Evolutionary conservation across 2,797 vertebrate genomes (phyloP).

Genomic region (Sciurus carolinensis): DNA sequence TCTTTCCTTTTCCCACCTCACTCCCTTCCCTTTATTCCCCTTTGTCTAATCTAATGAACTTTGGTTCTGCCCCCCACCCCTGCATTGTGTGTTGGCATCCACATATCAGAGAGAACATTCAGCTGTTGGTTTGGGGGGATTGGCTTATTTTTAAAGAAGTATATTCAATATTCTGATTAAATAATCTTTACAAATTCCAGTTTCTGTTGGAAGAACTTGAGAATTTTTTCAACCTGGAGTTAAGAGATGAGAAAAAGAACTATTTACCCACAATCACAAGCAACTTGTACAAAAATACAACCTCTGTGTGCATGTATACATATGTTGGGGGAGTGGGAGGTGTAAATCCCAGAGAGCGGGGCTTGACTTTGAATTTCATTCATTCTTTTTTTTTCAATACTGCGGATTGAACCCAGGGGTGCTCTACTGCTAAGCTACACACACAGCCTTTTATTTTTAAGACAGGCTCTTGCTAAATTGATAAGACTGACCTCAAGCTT

Average conservation of each 20-base stretch:
- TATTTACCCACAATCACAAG: background rate
- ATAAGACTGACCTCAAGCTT: background rate
- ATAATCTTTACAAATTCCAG: background rate
- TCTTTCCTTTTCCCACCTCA: too few species aligned
- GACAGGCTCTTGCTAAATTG: background rate
- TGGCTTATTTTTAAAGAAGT: background rate
- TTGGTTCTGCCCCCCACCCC: too few species aligned
- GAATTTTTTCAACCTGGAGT: background rate
- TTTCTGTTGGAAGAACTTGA: conserved; percentile 32
- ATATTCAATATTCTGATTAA: conserved; percentile 11
- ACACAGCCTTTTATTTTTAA: background rate
- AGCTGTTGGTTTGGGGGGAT: too few species aligned
- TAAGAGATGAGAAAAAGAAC: conserved; percentile 11
- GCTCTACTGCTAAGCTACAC: background rate
- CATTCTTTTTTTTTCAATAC: too few species aligned
- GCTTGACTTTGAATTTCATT: background rate
- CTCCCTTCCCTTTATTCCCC: too few species aligned
- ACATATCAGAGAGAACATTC: too few species aligned
- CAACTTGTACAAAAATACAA: conserved; percentile 31
- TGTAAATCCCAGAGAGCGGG: background rate
- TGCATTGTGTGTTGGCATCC: too few species aligned
- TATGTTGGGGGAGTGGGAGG: background rate
- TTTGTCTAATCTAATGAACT: too few species aligned
- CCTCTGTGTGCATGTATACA: background rate
- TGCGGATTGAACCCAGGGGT: too few species aligned